Conservation (phyloP, 2,797 vertebrate species). For the Thripadectes ignobilis region DNA sequence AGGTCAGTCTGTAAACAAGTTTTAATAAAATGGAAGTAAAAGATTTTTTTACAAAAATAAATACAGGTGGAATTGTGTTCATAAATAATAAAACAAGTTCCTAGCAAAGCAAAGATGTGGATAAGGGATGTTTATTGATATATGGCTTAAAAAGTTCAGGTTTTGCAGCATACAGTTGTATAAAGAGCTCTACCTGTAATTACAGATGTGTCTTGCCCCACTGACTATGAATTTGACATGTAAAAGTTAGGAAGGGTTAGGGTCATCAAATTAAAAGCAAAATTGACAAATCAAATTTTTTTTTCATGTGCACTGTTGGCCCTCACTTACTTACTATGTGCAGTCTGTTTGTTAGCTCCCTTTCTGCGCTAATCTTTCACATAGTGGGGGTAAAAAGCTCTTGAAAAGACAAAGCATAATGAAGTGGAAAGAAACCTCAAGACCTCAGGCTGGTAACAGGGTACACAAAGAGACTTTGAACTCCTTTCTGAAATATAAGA, state of each 20-base stretch:
- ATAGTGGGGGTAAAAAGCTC: rapidly evolving
- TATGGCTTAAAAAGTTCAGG: not conserved
- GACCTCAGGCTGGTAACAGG: not conserved
- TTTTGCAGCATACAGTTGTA: not conserved
- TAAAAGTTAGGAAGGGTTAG: not conserved
- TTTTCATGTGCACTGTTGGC: not conserved
- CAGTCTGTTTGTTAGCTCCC: not conserved
- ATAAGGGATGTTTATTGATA: not conserved
- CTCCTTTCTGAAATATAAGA: not conserved
- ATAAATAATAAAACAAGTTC: not conserved
- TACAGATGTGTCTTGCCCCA: not conserved
- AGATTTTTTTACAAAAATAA: not conserved
- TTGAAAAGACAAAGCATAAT: not conserved
- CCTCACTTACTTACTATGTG: rapidly evolving
- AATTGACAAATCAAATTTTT: not conserved
- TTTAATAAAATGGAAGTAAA: not conserved
- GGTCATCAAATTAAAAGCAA: not conserved
- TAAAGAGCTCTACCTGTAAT: not conserved
- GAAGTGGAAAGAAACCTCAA: not conserved
- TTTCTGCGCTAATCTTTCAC: not conserved
- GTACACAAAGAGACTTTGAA: not conserved
- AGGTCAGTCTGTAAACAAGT: not conserved
- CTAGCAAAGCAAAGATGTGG: not conserved
- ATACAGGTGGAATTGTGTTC: not conserved
- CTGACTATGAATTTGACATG: not conserved